Evolutionary conservation across 1,140 invertebrate species (phyloP), one percentile per base, ranked within the genome.

Genomic region (Gonioctena quinquepunctata): DNA sequence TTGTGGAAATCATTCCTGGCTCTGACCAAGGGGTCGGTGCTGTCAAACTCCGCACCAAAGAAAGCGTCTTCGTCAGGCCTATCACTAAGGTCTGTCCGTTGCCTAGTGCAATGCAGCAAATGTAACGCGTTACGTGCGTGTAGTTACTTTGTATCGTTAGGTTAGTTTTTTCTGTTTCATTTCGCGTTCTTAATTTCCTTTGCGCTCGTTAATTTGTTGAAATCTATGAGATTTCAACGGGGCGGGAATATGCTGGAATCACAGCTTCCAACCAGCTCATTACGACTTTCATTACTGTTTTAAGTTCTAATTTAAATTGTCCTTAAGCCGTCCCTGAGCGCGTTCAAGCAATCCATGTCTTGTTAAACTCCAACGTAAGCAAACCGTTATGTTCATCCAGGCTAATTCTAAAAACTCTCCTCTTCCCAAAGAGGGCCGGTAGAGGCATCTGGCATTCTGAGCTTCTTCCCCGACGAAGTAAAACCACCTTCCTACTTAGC

Each of bases 1-100:
- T 80, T 13, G 56, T 69, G 3, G 57, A 70, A 59, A 28, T 60
- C 19, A 11, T 59, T 33, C 61, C 62, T 11, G 56, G 62, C 4
- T 8, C 50, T 13, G 68, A 70, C 49, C 28, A 42, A 48, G 21
- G 21, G 16, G 62, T 70, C 6, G 2, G 68, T 25, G 49, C 57
- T 2, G 68, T 65, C 21, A 25, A 64, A 49, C 21, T 62, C 2
- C 22, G 26, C 13, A 28, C 60, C 11, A 6, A 42, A 11, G 27
- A 18, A 62, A 19, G 28, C 13, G 22, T 18, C n/a, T 18, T 18
- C n/a, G 26, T 25, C 27, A 48, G 28, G 26, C 16, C 28, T 16
- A 33, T 62, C 13, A 21, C 8, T 19, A 21, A 62, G 13, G n/a
- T 33, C 0, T 28, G 26, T 19, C 28, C n/a, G n/a, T 22, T 62